phyloP scores from a whole-genome alignment of 2,888 invertebrate species.

The Entomobrya proxima region DNA sequence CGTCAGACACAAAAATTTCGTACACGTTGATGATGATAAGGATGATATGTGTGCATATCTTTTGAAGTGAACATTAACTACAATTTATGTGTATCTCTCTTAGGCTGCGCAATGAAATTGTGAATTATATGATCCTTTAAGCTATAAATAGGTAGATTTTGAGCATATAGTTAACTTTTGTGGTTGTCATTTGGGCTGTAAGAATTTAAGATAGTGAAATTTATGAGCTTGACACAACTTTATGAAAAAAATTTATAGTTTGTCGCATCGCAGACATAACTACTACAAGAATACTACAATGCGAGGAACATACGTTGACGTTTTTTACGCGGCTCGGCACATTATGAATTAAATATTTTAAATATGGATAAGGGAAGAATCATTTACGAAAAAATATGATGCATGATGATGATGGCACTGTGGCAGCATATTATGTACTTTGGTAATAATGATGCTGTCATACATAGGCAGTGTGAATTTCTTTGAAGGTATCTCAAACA shows the following conservation, averaged over 20 bases:
- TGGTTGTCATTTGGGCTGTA: conserved; percentile 45
- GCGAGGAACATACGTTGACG: background rate
- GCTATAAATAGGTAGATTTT: conserved; percentile 24
- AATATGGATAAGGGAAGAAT: conserved; percentile 2
- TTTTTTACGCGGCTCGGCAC: background rate
- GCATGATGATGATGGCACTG: conserved; percentile 11
- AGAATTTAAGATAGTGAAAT: conserved; percentile 48
- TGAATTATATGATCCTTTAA: conserved; percentile 51
- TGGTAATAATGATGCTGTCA: conserved; percentile 22
- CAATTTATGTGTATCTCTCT: conserved; percentile 49
- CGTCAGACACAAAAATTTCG: conserved; percentile 34
- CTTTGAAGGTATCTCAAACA: background rate
- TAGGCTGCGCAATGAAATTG: conserved; percentile 43
- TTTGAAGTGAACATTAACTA: conserved; percentile 56
- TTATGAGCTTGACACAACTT: conserved; percentile 54
- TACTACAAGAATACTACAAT: background rate
- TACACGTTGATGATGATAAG: conserved; percentile 16
- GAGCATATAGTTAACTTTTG: background rate
- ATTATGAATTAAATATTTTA: conserved; percentile 11
- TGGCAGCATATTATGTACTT: too few relatives aligned
- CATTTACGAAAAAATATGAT: conserved; percentile 36
- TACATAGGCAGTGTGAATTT: conserved; percentile 13
- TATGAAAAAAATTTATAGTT: background rate
- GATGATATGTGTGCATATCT: conserved; percentile 35
- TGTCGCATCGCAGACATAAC: background rate